These are phyloP conservation scores for Lasioglossum oenotherae DNA, from an alignment of 2,888 invertebrate species.

Conservation along the genomic window DNA sequence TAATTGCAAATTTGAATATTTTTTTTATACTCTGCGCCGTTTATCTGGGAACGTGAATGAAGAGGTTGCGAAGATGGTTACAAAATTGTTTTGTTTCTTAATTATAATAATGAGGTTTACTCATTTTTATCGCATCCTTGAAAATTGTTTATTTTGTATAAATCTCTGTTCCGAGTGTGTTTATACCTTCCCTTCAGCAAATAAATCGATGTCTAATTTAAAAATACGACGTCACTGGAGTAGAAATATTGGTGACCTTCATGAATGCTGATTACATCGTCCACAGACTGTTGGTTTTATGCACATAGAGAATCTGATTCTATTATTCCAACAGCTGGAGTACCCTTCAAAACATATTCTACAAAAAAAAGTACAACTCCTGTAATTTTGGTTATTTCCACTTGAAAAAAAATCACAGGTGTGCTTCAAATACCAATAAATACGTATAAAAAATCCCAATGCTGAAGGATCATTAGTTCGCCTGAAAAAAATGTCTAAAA, in stretches of 20 bases:
- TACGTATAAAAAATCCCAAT: no score
- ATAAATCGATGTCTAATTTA: not conserved
- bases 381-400: not conserved
- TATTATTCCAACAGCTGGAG: no score
- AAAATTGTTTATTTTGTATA: not conserved
- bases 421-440: no score
- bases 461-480: rapidly evolving
- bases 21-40: not conserved
- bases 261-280: no score
- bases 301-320: no score
- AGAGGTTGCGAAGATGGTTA: not conserved
- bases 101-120: not conserved
- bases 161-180: not conserved
- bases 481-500: not conserved
- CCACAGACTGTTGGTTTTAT: no score
- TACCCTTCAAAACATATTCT: not conserved
- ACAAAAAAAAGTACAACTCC: not conserved
- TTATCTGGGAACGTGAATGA: not conserved
- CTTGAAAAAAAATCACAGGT: no score
- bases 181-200: no score
- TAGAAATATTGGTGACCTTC: not conserved
- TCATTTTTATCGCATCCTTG: not conserved
- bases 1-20: not conserved
- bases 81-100: not conserved
- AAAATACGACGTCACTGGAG: not conserved